Evolutionary conservation across 1,140 invertebrate species (phyloP), one percentile per base, ranked within the genome.

Genomic region (Schlechtendalia chinensis): DNA sequence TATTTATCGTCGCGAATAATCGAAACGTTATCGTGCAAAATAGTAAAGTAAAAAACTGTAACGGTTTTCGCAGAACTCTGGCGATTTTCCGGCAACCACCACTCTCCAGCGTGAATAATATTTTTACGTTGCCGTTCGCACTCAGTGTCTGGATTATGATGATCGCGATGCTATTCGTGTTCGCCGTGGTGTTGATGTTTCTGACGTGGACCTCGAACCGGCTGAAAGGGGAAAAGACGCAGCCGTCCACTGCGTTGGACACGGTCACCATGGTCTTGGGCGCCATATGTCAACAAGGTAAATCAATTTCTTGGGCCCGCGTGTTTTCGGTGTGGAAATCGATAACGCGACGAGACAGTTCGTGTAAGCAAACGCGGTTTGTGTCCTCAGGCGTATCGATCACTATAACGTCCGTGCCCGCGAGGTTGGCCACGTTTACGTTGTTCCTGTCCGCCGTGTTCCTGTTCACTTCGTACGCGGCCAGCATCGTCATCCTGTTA

Each of bases 251-350:
- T 10, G 17, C 45, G 61, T n/a, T 61, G 45, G 75, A 79, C 11
- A 63, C 58, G 0, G 11, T 59, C 17, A 63, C 22, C 14, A 11
- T 79, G 39, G 75, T 79, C 10, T 14, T 79, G 1, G 75, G 58
- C 8, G 75, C 75, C 8, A 61, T 79, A 61, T 79, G 75, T 50
- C 75, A 79, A 79, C 75, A 79, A 63, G 75, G 75, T 79, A 45
- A 14, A 10, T 11, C 14, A 50, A 50, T 50, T 50, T 6, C 5
- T 50, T 50, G 14, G 47, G 8, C 1, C 14, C 47, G 14, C 14
- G n/a, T 50, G 5, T 10, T 12, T 1, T 12, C 47, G 14, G 12
- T 8, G 12, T 50, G 5, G 8, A 12, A 50, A 50, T 12, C 8
- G 10, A 50, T 6, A 50, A 12, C 14, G 47, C 14, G 47, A 50